phyloP scores from a whole-genome alignment of 2,797 vertebrate genomes.

The Rhinoraja longicauda region DNA sequence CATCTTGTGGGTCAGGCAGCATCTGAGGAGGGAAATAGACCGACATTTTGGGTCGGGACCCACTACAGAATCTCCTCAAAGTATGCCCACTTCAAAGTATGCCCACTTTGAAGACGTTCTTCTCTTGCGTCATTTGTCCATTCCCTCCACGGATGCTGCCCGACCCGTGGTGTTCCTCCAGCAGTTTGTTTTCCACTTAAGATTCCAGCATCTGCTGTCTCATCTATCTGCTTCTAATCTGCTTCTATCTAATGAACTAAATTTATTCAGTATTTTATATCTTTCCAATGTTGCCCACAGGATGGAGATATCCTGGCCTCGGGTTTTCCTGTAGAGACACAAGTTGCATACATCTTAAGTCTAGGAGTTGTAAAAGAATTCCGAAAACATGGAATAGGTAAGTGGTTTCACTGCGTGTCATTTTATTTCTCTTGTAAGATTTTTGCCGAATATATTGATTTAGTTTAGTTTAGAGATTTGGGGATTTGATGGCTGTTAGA shows the following conservation, averaged over 20 bases:
- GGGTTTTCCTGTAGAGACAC: conserved; percentile 89
- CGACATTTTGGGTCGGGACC: too few species aligned
- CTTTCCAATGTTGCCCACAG: conserved; percentile 55
- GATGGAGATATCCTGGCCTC: conserved; percentile 98
- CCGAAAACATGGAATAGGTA: conserved; percentile 97
- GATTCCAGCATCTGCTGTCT: too few species aligned
- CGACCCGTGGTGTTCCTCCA: too few species aligned
- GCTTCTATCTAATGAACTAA: not conserved
- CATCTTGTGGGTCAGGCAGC: not conserved
- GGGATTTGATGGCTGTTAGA: too few species aligned
- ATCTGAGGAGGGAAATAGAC: too few species aligned
- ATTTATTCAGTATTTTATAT: not conserved
- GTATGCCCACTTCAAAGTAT: too few species aligned
- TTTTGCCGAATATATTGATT: not conserved
- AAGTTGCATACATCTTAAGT: conserved; percentile 96
- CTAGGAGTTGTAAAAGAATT: conserved; percentile 97
- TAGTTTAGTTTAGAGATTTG: not conserved
- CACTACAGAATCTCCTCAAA: too few species aligned
- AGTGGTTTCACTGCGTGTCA: conserved; percentile 43
- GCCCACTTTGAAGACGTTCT: too few species aligned
- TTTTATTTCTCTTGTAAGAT: conserved; percentile 15
- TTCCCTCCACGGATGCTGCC: too few species aligned
- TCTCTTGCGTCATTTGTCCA: too few species aligned
- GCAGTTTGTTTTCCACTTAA: too few species aligned
- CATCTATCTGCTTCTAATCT: not conserved